Evolutionary conservation across 64 coral and sea anemone genomes (phyloP), one percentile per base, ranked within the genome.

Genomic region (Anthopleura sola): DNA sequence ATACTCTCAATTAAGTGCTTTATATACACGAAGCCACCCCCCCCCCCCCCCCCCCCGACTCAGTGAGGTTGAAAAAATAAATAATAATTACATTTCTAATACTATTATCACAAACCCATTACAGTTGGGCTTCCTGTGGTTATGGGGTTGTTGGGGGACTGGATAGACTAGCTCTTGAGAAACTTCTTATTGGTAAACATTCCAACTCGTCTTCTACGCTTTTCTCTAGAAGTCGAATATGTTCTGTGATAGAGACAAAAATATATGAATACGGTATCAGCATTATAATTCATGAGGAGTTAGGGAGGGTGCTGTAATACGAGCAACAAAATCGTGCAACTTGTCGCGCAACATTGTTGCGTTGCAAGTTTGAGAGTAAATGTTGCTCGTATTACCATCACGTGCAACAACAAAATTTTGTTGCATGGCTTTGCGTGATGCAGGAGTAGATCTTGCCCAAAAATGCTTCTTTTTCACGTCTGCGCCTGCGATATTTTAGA

Each of bases 151-250:
- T 28, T 5, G 80, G 80, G 29, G 80, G 80, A 55, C 80, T 83
- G 37, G 47, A 32, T 5, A 83, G 51, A 34, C 80, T 83, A 32
- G 23, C 17, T n/a, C 80, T 6, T 32, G 80, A 83, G 20, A 49
- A 55, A n/a, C 80, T 83, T 18, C 51, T 49, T 20, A 83, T 55
- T 51, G 80, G 80, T 49, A 83, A 16, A 24, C 80, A 83, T 83
- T 83, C 80, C 48, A 51, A 5, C 44, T 83, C 80, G 23, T 46
- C 26, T 38, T 83, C 80, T 3, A 83, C 9, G 40, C 51, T 83
- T 50, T 83, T 48, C n/a, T 83, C 80, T 13, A 83, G 80, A 29
- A 83, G 26, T 19, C 26, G 36, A 29, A 83, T 21, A 11, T 83
- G 80, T 44, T 83, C 80, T 83, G 47, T 62, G 23, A 26, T 58